phyloP scores from a whole-genome alignment of 2,888 invertebrate genomes.

The Eupithecia pulchellata region DNA sequence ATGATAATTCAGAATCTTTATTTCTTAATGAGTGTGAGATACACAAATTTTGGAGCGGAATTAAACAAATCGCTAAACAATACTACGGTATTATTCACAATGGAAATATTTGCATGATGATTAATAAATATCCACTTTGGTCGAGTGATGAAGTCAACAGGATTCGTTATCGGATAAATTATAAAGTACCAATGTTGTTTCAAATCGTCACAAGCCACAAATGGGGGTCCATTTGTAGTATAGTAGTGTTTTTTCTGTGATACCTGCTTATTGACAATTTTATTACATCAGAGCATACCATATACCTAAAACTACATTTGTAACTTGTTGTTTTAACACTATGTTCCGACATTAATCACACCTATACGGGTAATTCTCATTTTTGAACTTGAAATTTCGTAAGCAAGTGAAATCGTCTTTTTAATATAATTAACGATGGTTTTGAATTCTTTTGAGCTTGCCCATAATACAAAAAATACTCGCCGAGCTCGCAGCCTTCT shows the following conservation, averaged over 20 bases:
- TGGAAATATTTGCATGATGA: conserved; percentile 1
- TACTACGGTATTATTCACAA: neutral
- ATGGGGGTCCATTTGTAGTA: too few relatives aligned
- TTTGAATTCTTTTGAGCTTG: too few relatives aligned
- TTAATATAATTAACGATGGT: too few relatives aligned
- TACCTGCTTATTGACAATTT: conserved; percentile 57
- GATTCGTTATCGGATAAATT: conserved; percentile 32
- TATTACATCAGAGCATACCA: conserved; percentile 71
- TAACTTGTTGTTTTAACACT: neutral
- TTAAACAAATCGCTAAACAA: neutral
- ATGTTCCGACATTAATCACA: neutral
- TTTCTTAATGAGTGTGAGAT: neutral
- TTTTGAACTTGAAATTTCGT: too few relatives aligned
- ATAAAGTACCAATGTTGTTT: conserved; percentile 24
- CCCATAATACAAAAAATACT: too few relatives aligned
- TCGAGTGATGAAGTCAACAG: conserved; percentile 36
- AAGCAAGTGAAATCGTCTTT: too few relatives aligned
- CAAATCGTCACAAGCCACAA: conserved; percentile 49
- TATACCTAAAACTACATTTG: conserved; percentile 45
- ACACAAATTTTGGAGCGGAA: neutral
- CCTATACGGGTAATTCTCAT: too few relatives aligned
- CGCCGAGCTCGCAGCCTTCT: too few relatives aligned
- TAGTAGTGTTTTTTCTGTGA: conserved; percentile 1
- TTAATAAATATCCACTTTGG: neutral
- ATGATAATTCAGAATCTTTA: too few relatives aligned